These are phyloP conservation scores for Dendroctonus ponderosae DNA, from an alignment of 1,140 invertebrate genomes.

Conservation along the genomic window DNA sequence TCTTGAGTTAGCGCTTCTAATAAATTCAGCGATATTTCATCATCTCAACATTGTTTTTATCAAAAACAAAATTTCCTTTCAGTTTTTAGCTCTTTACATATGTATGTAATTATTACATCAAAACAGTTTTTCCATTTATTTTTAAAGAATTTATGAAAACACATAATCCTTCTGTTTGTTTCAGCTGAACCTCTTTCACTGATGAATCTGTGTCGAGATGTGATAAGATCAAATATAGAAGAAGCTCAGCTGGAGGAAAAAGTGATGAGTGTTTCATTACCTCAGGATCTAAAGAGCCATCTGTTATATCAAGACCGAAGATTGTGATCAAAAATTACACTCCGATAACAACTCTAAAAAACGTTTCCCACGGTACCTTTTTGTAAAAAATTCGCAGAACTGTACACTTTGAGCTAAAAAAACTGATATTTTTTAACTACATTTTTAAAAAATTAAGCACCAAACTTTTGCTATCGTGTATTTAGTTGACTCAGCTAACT, in stretches of 20 bases:
- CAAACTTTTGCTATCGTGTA: neutral
- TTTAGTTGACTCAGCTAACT: conserved; percentile 9
- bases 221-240: conserved; percentile 89
- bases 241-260: conserved; percentile 82
- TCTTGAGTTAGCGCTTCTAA: no score
- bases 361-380: conserved; percentile 24
- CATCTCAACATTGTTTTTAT: no score
- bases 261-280: conserved; percentile 84
- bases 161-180: conserved; percentile 46
- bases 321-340: conserved; percentile 50
- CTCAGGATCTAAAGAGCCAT: conserved; percentile 91
- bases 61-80: no score
- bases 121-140: neutral
- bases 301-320: conserved; percentile 80
- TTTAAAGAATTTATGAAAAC: neutral
- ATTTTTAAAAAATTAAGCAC: conserved; percentile 16
- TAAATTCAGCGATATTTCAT: no score
- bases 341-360: conserved; percentile 8
- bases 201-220: conserved; percentile 93
- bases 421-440: conserved; percentile 30
- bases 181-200: conserved; percentile 93
- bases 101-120: no score
- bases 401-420: conserved; percentile 26
- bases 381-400: conserved; percentile 28
- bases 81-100: no score